A percentile compares a stretch with the other conserved stretches of the same genome.
phyloP scores from a whole-genome alignment of 2,888 invertebrate species.

The Trissoscelio sp. region DNA sequence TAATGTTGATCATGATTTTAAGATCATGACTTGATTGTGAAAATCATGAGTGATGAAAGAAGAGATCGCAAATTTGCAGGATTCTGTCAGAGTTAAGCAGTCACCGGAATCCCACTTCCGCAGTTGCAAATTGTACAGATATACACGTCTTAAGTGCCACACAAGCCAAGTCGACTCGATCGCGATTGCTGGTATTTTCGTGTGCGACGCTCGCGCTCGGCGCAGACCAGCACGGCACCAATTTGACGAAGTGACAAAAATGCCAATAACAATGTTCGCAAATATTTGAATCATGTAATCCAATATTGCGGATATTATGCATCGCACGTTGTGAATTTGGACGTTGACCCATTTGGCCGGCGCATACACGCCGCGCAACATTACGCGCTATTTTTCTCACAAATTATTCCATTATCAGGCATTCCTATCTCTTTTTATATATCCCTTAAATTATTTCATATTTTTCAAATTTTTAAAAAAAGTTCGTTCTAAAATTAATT shows the following conservation, averaged over 20 bases:
- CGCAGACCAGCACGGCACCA: background rate
- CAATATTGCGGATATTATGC: slow-evolving; percentile 60
- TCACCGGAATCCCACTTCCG: slow-evolving; percentile 35
- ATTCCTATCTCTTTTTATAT: background rate
- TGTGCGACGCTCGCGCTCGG: slow-evolving; percentile 12
- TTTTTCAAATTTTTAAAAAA: too few relatives aligned
- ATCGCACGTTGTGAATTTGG: slow-evolving; percentile 80
- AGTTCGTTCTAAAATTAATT: too few relatives aligned
- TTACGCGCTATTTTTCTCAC: slow-evolving; percentile 22
- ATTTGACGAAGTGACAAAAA: slow-evolving; percentile 48
- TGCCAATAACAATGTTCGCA: slow-evolving; percentile 58
- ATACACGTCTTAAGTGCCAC: slow-evolving; percentile 55
- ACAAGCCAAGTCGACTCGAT: slow-evolving; percentile 55
- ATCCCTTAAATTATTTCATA: background rate
- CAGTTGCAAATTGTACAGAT: slow-evolving; percentile 43
- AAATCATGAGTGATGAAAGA: too few relatives aligned
- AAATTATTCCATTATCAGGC: background rate
- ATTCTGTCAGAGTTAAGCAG: slow-evolving; percentile 37
- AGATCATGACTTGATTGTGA: too few relatives aligned
- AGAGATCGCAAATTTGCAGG: slow-evolving; percentile 37
- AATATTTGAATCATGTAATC: slow-evolving; percentile 56
- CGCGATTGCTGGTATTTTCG: slow-evolving; percentile 56
- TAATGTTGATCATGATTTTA: too few relatives aligned
- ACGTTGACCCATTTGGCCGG: slow-evolving; percentile 68
- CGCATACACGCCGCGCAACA: slow-evolving; percentile 26